Conservation (phyloP, 2,888 invertebrate genomes). For the Gari tellinella region DNA sequence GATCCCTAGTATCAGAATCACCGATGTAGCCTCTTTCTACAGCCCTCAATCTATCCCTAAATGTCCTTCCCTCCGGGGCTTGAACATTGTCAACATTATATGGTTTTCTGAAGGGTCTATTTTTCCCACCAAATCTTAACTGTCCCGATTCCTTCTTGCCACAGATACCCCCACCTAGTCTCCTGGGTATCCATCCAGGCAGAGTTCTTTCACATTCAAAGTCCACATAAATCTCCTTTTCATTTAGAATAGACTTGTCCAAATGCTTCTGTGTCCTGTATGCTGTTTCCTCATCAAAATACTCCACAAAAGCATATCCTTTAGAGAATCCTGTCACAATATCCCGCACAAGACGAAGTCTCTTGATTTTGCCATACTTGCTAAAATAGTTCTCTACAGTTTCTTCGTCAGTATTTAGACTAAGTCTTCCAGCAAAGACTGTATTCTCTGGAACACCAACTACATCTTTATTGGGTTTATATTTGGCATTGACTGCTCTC, state of each 20-base stretch:
- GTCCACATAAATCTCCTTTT: constrained; percentile 90
- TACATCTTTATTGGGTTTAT: constrained; percentile 84
- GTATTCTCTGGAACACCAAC: constrained; percentile 90
- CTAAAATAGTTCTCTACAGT: constrained; percentile 85
- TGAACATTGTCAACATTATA: constrained; percentile 48
- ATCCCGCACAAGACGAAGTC: constrained; percentile 90
- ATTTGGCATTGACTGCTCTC: constrained; percentile 88
- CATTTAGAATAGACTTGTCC: constrained; percentile 88
- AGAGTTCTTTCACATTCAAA: constrained; percentile 89
- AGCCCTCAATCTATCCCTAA: constrained; percentile 41
- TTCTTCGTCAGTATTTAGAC: constrained; percentile 88
- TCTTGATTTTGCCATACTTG: constrained; percentile 88
- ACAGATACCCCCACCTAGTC: constrained; percentile 94
- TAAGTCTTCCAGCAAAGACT: constrained; percentile 91
- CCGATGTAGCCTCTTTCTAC: constrained; percentile 19
- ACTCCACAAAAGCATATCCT: constrained; percentile 95
- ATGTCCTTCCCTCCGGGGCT: constrained; percentile 43
- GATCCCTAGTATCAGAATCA: constrained; percentile 7
- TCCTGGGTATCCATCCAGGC: constrained; percentile 92
- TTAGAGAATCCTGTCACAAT: constrained; percentile 93
- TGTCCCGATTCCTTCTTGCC: constrained; percentile 95
- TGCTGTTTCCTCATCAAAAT: constrained; percentile 87
- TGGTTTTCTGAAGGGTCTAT: constrained; percentile 89
- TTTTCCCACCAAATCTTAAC: constrained; percentile 92
- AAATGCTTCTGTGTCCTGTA: constrained; percentile 88